Evolutionary conservation across 2,797 vertebrate genomes (phyloP).

Genomic region (Mormyrops attenuatus): DNA sequence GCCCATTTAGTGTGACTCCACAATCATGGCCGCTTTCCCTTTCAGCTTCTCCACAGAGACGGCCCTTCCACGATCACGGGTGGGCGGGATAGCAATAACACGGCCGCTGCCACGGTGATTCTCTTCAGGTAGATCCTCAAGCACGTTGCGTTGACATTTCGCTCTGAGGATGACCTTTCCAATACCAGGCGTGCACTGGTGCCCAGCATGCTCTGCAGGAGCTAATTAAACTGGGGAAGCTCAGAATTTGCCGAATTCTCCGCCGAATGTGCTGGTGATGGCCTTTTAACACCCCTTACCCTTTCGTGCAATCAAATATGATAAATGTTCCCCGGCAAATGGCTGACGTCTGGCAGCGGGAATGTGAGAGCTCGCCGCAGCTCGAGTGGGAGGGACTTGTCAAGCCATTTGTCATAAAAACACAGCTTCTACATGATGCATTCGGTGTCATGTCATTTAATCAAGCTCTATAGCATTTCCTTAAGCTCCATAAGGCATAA

Average conservation of each 20-base stretch:
- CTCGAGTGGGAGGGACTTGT: not conserved
- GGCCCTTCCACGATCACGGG: not conserved
- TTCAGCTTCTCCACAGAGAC: not conserved
- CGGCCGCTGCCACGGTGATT: not conserved
- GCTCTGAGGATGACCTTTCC: slow-evolving; percentile 23
- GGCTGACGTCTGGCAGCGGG: not conserved
- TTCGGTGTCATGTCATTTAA: not conserved
- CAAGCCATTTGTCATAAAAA: not conserved
- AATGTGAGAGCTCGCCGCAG: not conserved
- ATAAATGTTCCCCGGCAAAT: not conserved
- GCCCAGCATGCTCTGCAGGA: slow-evolving; percentile 16
- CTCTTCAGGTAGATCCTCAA: not conserved
- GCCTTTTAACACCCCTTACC: slow-evolving; percentile 1
- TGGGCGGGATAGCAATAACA: not conserved
- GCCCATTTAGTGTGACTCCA: not conserved
- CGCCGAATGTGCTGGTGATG: not conserved
- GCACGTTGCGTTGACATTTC: slow-evolving; percentile 29
- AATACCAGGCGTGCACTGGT: slow-evolving; percentile 8
- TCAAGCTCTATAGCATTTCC: not conserved
- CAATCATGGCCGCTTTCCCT: not conserved
- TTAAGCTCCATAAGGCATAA: not conserved
- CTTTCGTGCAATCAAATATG: slow-evolving; percentile 10
- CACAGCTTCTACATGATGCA: not conserved
- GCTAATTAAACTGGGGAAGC: slow-evolving; percentile 26
- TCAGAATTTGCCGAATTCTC: not conserved